Base-by-base conservation (phyloP, 2,888 invertebrate genomes). In the Noctua pronuba region DNA sequence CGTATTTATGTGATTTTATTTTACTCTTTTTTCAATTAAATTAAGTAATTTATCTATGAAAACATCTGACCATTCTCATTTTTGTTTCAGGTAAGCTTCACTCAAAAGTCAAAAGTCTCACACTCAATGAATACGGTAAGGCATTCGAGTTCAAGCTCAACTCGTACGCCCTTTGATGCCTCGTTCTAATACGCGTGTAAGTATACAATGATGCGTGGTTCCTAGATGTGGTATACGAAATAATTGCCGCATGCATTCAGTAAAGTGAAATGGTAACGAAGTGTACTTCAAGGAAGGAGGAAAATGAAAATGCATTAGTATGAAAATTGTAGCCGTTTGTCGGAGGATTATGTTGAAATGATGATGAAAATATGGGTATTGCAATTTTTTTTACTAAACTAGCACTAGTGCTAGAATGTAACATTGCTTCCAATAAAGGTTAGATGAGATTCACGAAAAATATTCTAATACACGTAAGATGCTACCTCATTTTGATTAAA, bases 91-190 rank as follows among this genome's bases (percentile, higher is more conserved):
- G 85, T 85, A 85, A 85, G 85, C 73, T 44, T 76, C 73, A 38
- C 70, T 35, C 65, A 73, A 72, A 74, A 69, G 76, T 44, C 28
- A 62, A 52, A 77, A 66, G 35, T 49, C 49, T 24, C 7, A 55
- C 24, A 31, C 72, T 44, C 60, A 77, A 49, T 73, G 78, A 82
- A 73, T 81, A 81, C 41, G 78, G 86, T 73, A 70, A 73, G 77
- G 49, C 35, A 83, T 72, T 46, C 28, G 62, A 77, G 82, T 86
- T 83, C 67, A 78, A 86, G 67, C 86, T 68, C 69, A 79, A 77
- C 74, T 85, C 70, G 24, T 79, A 81, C 73, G 81, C 65, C 76
- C 84, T 88, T 88, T 88, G 84, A 87, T 67, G 84, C 70, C 68
- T 64, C 78, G 68, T 77, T 82, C 76, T 86, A 87, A 88, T 79